phyloP scores from a whole-genome alignment of 2,888 invertebrate species.

The Pollenia labialis region DNA sequence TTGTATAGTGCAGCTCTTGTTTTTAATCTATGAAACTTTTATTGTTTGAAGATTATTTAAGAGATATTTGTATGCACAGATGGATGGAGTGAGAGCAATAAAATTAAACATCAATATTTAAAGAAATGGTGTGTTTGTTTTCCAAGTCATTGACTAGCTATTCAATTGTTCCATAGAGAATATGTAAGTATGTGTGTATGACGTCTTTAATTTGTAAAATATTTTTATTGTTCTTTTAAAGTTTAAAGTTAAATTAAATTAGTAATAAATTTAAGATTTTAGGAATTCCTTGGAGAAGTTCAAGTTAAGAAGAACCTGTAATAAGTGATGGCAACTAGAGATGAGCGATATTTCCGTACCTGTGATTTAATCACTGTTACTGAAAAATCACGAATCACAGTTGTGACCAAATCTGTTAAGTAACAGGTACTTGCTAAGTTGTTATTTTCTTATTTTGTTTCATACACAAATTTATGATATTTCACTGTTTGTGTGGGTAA shows the following conservation, averaged over 20 bases:
- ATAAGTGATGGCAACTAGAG: too few relatives aligned
- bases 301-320: too few relatives aligned
- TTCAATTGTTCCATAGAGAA: conserved; percentile 28
- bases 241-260: background rate
- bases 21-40: conserved; percentile 44
- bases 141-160: conserved; percentile 51
- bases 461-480: too few relatives aligned
- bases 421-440: too few relatives aligned
- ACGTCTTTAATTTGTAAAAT: conserved; percentile 3
- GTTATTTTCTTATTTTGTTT: too few relatives aligned
- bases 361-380: too few relatives aligned
- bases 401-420: too few relatives aligned
- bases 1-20: conserved; percentile 19
- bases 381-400: too few relatives aligned
- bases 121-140: conserved; percentile 26
- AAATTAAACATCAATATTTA: conserved; percentile 42
- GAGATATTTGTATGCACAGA: conserved; percentile 34
- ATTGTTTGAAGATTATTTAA: conserved; percentile 57
- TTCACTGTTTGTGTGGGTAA: too few relatives aligned
- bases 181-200: background rate
- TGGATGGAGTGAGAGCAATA: conserved; percentile 17
- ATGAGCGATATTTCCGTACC: too few relatives aligned
- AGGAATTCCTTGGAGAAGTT: too few relatives aligned
- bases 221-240: conserved; percentile 15
- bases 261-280: background rate